Base-by-base conservation (phyloP, 2,113 vertebrate genomes). In the Collichthys lucidus region DNA sequence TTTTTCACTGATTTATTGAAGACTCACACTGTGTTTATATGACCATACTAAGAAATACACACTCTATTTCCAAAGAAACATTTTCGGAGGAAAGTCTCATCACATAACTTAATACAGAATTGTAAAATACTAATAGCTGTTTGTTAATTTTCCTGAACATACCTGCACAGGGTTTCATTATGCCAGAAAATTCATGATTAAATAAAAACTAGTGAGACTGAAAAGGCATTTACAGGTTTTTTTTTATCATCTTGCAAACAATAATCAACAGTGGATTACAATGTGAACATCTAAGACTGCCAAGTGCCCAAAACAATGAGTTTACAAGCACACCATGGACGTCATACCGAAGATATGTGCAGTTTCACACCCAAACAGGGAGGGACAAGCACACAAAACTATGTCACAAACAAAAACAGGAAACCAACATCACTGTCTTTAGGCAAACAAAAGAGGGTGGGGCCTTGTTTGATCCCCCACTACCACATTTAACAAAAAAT, bases 391-490 rank as follows among this genome's bases (percentile, higher is more conserved):
- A 40, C 5, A 40, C 11, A 71, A 61, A 61, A 64, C 24, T 61
- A 53, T 67, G 42, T 46, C n/a, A 65, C 44, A 59, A 65, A 35
- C 22, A 47, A 73, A 71, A 52, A 59, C 56, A 76, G 15, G 46
- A 62, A 71, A 69, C 4, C 8, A 68, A 40, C 17, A 49, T 14
- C 19, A 26, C 16, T 82, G 76, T 74, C 40, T 56, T n/a, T 10
- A 42, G 31, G 3, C 40, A 59, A 67, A 74, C 35, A 40, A 40
- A 9, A 40, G 67, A 75, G 87, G 92, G 92, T 82, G 89, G 84
- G 79, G 83, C 74, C 80, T 35, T 52, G 31, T 61, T 59, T 47
- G 19, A 84, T 46, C 60, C 74, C 81, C 55, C 84, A 61, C 50
- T 55, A 80, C 53, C 80, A 61, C 74, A 82, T 85, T 77, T 68